A percentile compares a stretch with the other conserved stretches of the same genome.
These are phyloP conservation scores for Resseliella maxima DNA, from an alignment of 2,888 invertebrate genomes.

Conservation along the genomic window DNA sequence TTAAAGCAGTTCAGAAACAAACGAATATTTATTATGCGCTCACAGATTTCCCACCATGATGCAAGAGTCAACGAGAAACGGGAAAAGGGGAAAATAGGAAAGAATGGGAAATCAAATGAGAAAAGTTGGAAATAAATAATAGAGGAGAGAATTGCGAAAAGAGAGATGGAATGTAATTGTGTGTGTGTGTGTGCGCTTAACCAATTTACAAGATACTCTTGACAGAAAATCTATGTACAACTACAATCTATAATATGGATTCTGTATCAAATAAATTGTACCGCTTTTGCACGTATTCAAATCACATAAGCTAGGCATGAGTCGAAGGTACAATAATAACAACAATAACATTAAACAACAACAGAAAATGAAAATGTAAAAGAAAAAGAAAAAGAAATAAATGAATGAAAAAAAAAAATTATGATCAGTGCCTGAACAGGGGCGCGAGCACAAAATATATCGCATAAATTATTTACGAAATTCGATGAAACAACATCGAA, in stretches of 20 bases:
- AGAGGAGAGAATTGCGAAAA: neutral
- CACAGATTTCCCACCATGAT: neutral
- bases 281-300: neutral
- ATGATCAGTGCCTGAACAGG: no score
- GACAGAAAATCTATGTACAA: constrained; percentile 11
- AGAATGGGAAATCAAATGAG: neutral
- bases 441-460: no score
- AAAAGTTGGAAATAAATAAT: no score
- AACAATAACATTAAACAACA: no score
- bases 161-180: neutral
- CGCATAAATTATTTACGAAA: no score
- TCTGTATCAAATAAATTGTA: neutral
- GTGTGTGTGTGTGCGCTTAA: neutral
- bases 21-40: constrained; percentile 29
- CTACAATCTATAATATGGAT: constrained; percentile 27
- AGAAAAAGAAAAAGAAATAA: neutral
- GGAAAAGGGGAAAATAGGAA: no score
- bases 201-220: constrained; percentile 40
- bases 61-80: no score
- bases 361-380: neutral
- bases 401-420: no score
- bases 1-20: neutral
- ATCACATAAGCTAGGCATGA: neutral
- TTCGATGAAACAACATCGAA: no score
- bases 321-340: no score